Evolutionary conservation across 2,113 vertebrate genomes (phyloP), one percentile per base, ranked within the genome.

Genomic region (Ctenomys sociabilis): DNA sequence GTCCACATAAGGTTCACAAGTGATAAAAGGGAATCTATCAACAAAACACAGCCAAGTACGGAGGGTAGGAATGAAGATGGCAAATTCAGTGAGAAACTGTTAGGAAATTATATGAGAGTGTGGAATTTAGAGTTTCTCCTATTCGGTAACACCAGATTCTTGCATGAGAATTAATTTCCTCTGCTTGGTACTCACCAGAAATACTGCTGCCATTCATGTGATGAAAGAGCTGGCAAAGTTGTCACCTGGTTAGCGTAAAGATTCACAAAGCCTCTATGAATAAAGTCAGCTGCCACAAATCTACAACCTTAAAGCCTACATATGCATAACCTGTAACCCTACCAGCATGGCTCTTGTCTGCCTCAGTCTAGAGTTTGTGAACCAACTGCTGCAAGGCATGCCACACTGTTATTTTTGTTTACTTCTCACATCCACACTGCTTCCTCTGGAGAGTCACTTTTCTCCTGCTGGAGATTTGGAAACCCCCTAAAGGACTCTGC

Each of bases 231-330:
- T 30, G 35, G 32, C 14, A 64, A 92, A n/a, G 32, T 2, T 84
- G 68, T 57, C 10, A 87, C 32, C n/a, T 40, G 45, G 11, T 66
- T 63, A 84, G 6, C 81, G 61, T 49, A 45, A 88, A 16, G 49
- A 81, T 0, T 73, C 68, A 88, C 14, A 88, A 91, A 52, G 14
- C 35, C 70, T 37, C 77, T 45, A 12, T 12, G 1, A 82, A 75
- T 59, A 91, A 94, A 94, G 70, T 68, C 59, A 61, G 40, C 63
- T 63, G 21, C 30, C 26, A 32, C 78, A 77, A 85, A 95, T 59
- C 12, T 28, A 83, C 4, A 82, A 17, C n/a, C 52, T 21, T 24
- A 70, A 54, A 13, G 86, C n/a, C 40, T 30, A 59, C 64, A 57
- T 17, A 28, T 26, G 24, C 16, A 19, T 40, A 11, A 57, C 24